Conservation (phyloP, 2,888 invertebrate species). For the Apantesis nais region DNA sequence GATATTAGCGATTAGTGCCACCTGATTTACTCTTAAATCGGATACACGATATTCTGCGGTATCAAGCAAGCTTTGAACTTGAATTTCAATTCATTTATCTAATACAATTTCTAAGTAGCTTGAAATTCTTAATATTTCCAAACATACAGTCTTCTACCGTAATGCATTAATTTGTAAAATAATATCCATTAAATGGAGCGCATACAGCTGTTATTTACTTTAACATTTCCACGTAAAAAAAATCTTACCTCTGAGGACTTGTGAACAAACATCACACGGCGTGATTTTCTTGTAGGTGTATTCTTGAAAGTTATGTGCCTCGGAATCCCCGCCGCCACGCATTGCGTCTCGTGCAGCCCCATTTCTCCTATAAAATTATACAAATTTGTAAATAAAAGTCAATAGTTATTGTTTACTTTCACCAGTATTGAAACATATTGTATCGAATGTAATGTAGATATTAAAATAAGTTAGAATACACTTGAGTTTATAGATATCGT, state of each 20-base stretch:
- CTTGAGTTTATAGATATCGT: background rate
- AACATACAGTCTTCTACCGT: background rate
- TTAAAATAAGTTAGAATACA: background rate
- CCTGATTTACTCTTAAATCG: background rate
- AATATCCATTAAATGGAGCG: background rate
- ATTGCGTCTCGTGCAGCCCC: conserved; percentile 88
- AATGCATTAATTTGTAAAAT: too few relatives aligned
- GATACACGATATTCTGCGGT: background rate
- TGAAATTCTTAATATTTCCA: too few relatives aligned
- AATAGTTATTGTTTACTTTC: background rate
- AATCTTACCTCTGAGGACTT: conserved; percentile 93
- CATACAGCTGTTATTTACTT: background rate
- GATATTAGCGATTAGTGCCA: background rate
- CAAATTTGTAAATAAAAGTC: conserved; percentile 31
- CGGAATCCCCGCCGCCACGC: conserved; percentile 87
- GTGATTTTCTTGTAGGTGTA: conserved; percentile 98
- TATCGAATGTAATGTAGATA: background rate
- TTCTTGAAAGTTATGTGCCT: conserved; percentile 95
- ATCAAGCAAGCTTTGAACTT: background rate
- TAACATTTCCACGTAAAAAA: background rate
- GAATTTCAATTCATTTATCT: background rate
- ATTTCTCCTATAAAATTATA: conserved; percentile 87
- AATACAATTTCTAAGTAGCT: background rate
- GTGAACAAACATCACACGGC: conserved; percentile 96
- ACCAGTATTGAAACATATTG: background rate